Base-by-base conservation (phyloP, 2,888 invertebrate genomes). In the Julus scanicus region DNA sequence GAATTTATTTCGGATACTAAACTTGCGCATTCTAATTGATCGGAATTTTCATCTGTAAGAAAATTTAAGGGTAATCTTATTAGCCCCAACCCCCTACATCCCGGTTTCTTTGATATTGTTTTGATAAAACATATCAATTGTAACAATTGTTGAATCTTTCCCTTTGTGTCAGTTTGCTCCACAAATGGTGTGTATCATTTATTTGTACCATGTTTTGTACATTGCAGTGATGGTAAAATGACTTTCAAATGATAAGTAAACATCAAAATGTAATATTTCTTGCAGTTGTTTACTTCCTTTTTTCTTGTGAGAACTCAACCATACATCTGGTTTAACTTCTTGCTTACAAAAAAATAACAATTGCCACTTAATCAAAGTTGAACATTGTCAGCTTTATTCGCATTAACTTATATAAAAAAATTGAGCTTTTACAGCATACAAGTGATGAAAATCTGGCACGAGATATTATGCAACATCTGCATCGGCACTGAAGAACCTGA, bases 401-500 rank as follows among this genome's bases (percentile, higher is more conserved):
- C 53, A n/a, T 29, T 71, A 37, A 71, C 29, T 71, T 71, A 29
- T 29, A 29, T 71, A 71, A 71, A 71, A 71, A 71, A 71, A n/a
- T 4, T 71, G 29, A 11, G 11, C 71, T 71, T n/a, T 29, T 71
- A 11, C 71, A 71, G 71, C 11, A 11, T 71, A 9, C 11, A 11
- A 29, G 5, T 2, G 5, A 29, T 11, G n/a, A 11, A 29, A 71
- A 71, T n/a, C n/a, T 71, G 29, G 8, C 2, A 29, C 29, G 11
- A 71, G 29, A 63, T n/a, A 9, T 71, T 29, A 71, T 71, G 8
- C 29, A 71, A 84, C 20, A 15, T 84, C 84, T 13, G 40, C 17
- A 20, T 84, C 84, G 5, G 84, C 20, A 15, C 86, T 57, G 29
- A 89, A 89, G 87, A 89, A 89, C 49, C 88, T 84, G 5, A 48